phyloP scores from a whole-genome alignment of 1,140 invertebrate genomes.

The Planococcus citri region DNA sequence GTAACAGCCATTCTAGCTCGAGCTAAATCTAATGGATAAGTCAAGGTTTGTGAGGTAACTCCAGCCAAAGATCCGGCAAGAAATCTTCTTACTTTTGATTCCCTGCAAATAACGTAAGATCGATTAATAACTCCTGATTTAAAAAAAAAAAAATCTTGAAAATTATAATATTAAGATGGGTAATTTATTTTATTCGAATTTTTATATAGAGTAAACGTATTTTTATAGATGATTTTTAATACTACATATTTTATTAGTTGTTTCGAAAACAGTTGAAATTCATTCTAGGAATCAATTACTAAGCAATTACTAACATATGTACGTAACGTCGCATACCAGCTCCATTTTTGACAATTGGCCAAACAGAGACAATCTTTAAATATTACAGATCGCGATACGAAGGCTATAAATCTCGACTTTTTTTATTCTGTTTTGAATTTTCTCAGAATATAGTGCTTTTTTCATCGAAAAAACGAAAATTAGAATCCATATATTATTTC shows the following conservation, averaged over 20 bases:
- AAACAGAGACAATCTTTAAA: background rate
- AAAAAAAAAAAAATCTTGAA: background rate
- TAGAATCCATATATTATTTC: too few species aligned
- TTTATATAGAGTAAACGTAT: too few species aligned
- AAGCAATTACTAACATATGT: background rate
- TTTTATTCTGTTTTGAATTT: too few species aligned
- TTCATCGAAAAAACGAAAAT: too few species aligned
- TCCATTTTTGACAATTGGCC: background rate
- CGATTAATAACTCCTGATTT: background rate
- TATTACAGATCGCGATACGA: background rate
- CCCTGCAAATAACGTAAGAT: background rate
- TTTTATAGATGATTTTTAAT: too few species aligned
- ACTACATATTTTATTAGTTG: too few species aligned
- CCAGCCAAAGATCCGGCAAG: constrained; percentile 86
- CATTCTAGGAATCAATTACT: background rate
- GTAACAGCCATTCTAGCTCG: constrained; percentile 96
- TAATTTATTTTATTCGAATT: background rate
- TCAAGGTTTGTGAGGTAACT: constrained; percentile 80
- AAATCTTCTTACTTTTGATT: constrained; percentile 41
- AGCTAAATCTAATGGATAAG: constrained; percentile 93
- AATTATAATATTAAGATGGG: background rate
- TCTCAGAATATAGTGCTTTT: too few species aligned
- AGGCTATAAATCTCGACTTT: background rate
- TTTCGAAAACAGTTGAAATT: too few species aligned
- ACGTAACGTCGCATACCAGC: too few species aligned